Evolutionary conservation across 2,888 invertebrate genomes (phyloP), one percentile per base, ranked within the genome.

Genomic region (Campaea margaritaria): DNA sequence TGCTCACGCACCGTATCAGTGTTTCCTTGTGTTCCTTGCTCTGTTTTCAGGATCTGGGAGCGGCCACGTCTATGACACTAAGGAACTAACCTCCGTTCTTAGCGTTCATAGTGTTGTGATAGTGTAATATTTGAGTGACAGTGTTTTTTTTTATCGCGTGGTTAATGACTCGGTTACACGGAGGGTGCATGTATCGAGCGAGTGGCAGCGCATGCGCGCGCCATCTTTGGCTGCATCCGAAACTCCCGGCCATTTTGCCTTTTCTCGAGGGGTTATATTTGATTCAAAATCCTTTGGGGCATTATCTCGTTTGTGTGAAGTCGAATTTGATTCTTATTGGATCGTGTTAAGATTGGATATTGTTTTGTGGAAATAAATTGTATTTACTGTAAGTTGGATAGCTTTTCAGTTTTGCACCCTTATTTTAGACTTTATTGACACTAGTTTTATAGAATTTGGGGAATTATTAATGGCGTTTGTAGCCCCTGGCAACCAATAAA

Each of bases 181-280:
- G 76, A 81, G 88, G 89, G 87, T 89, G 89, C 85, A 87, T 81
- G 83, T 91, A 92, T 91, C 82, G 91, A 91, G 89, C 91, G 90
- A 80, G 62, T 65, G 61, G 79, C 52, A 72, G 78, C 91, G 93
- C 93, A 91, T 89, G 92, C 91, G 91, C 79, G 79, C 79, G 80
- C 79, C 86, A 83, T 85, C 83, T 83, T 82, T 81, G 80, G 81
- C 83, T 87, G 87, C 90, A 89, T 86, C 85, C 72, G 62, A 68
- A 60, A 54, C 38, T 2, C 55, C 43, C 51, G 52, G 56, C 66
- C 73, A 74, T 71, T 83, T 75, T 85, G 89, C 89, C 87, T 89
- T 88, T 89, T 86, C 85, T 82, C 82, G 69, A 69, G 78, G 86
- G 82, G 76, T 78, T 81, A 72, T 72, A 73, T 71, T 73, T 75